phyloP scores from a whole-genome alignment of 2,797 vertebrate genomes.

The Acrossocheilus wenchowensis region DNA sequence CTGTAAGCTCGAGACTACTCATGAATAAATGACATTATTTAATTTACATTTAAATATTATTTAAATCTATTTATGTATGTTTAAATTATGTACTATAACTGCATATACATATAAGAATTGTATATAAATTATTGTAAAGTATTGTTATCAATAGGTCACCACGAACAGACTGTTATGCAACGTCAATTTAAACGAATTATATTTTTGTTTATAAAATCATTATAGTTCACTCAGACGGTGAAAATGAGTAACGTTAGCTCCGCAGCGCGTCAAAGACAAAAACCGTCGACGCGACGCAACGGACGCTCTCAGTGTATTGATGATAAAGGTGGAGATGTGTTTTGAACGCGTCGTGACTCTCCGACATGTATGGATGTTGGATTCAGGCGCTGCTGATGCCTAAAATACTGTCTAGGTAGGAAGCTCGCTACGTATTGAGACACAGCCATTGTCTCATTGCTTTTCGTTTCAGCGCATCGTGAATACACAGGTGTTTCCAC shows the following conservation, averaged over 20 bases:
- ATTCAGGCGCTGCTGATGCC: not conserved
- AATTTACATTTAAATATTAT: not conserved
- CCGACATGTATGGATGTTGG: not conserved
- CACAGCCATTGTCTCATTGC: not conserved
- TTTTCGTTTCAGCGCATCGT: conserved; percentile 62
- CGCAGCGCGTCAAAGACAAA: not conserved
- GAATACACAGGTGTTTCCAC: conserved; percentile 31
- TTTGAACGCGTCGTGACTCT: not conserved
- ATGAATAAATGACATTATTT: not conserved
- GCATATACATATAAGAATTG: not conserved
- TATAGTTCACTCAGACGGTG: not conserved
- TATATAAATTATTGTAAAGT: not conserved
- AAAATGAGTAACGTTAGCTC: not conserved
- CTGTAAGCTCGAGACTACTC: not conserved
- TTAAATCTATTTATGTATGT: not conserved
- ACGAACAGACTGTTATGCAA: not conserved
- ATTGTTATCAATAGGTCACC: not conserved
- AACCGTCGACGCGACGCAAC: not conserved
- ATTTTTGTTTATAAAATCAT: not conserved
- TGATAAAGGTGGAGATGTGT: not conserved
- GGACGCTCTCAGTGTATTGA: not conserved
- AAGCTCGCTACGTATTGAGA: not conserved
- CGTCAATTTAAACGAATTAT: not conserved
- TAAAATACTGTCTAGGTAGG: not conserved
- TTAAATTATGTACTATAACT: not conserved